phyloP scores from a whole-genome alignment of 2,888 invertebrate genomes.

The Heptascelio sp. region DNA sequence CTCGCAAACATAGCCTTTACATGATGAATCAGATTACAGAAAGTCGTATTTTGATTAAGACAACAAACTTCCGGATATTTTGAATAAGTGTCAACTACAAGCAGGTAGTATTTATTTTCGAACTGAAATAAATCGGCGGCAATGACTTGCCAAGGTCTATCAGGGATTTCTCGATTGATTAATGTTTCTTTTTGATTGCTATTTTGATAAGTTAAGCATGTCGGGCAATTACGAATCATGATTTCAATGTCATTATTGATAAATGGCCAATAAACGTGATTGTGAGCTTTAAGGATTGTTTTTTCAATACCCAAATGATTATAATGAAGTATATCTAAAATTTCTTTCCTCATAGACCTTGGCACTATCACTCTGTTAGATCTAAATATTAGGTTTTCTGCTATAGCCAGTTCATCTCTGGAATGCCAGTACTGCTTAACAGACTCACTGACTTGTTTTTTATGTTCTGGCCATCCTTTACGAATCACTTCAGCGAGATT shows the following conservation, averaged over 20 bases:
- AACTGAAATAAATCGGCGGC: constrained; percentile 71
- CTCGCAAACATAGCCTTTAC: constrained; percentile 70
- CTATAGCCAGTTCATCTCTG: constrained; percentile 19
- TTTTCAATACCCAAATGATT: constrained; percentile 73
- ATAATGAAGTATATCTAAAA: constrained; percentile 71
- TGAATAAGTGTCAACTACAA: constrained; percentile 72
- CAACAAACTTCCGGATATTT: constrained; percentile 71
- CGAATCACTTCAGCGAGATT: constrained; percentile 63
- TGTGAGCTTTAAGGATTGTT: constrained; percentile 66
- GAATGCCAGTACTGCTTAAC: too few species aligned
- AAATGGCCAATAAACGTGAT: constrained; percentile 70
- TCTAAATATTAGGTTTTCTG: constrained; percentile 41
- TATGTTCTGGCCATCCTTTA: constrained; percentile 41
- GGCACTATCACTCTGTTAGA: constrained; percentile 63
- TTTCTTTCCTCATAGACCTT: constrained; percentile 61
- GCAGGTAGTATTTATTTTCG: constrained; percentile 61
- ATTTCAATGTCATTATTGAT: not conserved
- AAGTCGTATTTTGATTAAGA: constrained; percentile 60
- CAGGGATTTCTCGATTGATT: constrained; percentile 59
- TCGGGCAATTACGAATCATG: constrained; percentile 26
- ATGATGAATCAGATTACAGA: constrained; percentile 55
- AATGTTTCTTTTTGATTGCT: constrained; percentile 64
- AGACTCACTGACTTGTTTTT: too few species aligned
- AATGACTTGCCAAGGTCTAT: constrained; percentile 69
- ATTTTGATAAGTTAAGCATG: constrained; percentile 19